Evolutionary conservation across 2,113 vertebrate genomes (phyloP), one percentile per base, ranked within the genome.

Genomic region (Triplophysa dalaica): DNA sequence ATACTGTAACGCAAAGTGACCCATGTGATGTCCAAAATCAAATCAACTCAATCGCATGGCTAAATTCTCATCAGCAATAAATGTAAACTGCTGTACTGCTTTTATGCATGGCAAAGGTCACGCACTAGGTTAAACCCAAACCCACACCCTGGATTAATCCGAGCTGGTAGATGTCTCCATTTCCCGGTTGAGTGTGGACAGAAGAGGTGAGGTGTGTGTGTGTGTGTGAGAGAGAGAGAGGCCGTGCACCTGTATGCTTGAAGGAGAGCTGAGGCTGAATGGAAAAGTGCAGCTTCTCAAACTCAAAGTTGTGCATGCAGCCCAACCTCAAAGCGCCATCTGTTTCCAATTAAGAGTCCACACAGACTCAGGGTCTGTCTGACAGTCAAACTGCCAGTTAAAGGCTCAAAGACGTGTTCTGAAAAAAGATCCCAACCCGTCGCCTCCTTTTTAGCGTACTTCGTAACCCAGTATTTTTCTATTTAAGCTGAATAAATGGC

Each of bases 201-300:
- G 60, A 19, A 64, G 74, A 38, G 72, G 17, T 19, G 16, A 22
- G 73, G 77, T 9, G 66, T 33, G 75, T 54, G 58, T 56, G 84
- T 68, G 76, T 72, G 63, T n/a, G 77, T 60, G 16, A 26, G 66
- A 62, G 19, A 74, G 21, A 64, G 22, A 54, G 68, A 76, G 83
- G 85, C 84, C 77, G 84, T 92, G 93, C 93, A 94, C 93, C 93
- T 94, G 93, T 89, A 86, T 90, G 85, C 80, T 86, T 85, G 43
- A 81, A 58, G 67, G 86, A 86, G 75, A 81, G 83, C 83, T 81
- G 85, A 33, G 54, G 84, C 88, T 77, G 88, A 80, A 38, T 90
- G 89, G 88, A 91, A 90, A 92, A 91, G 83, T 83, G 86, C 87
- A 83, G 84, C 43, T 83, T 88, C 90, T 89, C 70, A 86, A 48